Conservation (phyloP, 2,888 invertebrate genomes). For the Eurytoma californica region DNA sequence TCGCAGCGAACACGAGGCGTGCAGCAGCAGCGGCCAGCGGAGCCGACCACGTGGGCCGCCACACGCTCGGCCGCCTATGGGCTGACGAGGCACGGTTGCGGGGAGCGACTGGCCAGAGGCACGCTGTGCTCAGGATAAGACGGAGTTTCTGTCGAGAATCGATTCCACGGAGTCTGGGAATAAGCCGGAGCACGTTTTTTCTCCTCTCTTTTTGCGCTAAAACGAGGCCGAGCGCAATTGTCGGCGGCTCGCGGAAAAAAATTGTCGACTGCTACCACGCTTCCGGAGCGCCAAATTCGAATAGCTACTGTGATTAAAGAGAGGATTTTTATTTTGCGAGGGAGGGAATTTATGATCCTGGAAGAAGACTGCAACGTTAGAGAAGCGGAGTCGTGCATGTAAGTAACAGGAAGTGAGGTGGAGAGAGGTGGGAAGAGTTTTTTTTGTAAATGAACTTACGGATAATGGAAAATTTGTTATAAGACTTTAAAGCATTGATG, state of each 20-base stretch:
- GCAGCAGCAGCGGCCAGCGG: slow-evolving; percentile 25
- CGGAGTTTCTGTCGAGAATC: not conserved
- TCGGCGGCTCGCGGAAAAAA: slow-evolving; percentile 24
- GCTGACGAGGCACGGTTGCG: not conserved
- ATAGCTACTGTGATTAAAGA: not conserved
- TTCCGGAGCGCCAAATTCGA: slow-evolving; percentile 52
- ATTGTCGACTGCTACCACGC: slow-evolving; percentile 54
- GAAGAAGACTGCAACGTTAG: too few relatives aligned
- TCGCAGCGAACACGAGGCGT: slow-evolving; percentile 34
- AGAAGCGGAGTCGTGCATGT: not conserved
- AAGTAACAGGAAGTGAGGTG: slow-evolving; percentile 27
- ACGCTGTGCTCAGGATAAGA: not conserved
- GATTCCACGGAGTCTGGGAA: not conserved
- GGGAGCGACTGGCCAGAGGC: not conserved
- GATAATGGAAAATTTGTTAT: slow-evolving; percentile 21
- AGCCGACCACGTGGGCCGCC: slow-evolving; percentile 66
- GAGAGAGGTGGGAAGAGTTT: not conserved
- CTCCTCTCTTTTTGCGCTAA: not conserved
- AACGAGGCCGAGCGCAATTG: not conserved
- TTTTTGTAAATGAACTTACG: not conserved
- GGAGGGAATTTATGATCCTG: not conserved
- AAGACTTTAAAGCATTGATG: slow-evolving; percentile 33
- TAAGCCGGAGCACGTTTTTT: slow-evolving; percentile 28
- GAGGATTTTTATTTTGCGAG: not conserved
- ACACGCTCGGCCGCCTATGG: slow-evolving; percentile 15